These are phyloP conservation scores for Bugula neritina DNA, from an alignment of 2,888 invertebrate species.

Conservation along the genomic window DNA sequence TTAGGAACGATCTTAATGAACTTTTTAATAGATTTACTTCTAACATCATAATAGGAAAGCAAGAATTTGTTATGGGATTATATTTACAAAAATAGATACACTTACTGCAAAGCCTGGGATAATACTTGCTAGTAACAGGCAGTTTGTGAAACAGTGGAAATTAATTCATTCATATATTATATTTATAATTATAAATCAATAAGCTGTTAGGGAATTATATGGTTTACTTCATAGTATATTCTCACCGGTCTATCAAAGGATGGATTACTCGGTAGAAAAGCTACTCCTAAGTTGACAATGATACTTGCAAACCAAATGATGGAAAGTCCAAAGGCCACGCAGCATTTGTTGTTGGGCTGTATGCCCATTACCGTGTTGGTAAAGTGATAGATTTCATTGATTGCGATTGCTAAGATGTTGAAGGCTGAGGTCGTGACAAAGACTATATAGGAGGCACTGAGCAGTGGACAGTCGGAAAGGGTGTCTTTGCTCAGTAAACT, in stretches of 20 bases:
- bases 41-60: too few species aligned
- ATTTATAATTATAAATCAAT: not conserved
- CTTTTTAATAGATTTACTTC: too few species aligned
- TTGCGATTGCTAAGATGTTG: conserved; percentile 66
- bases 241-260: conserved; percentile 11
- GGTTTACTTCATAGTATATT: too few species aligned
- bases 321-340: conserved; percentile 81
- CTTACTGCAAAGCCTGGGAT: too few species aligned
- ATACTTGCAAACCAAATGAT: conserved; percentile 91
- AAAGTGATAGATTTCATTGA: conserved; percentile 49
- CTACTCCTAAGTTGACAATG: conserved; percentile 74
- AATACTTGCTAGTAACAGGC: too few species aligned
- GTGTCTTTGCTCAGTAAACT: conserved; percentile 37
- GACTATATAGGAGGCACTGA: conserved; percentile 80
- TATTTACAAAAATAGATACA: too few species aligned
- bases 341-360: conserved; percentile 53
- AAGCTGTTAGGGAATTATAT: not conserved
- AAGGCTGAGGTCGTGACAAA: conserved; percentile 83
- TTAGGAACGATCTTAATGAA: too few species aligned
- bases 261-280: conserved; percentile 50
- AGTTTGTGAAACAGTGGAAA: too few species aligned
- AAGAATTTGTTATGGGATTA: too few species aligned
- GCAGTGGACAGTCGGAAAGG: conserved; percentile 63
- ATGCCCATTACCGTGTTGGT: conserved; percentile 35
- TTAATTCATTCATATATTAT: too few species aligned